phyloP scores from a whole-genome alignment of 2,113 vertebrate species.

The Psettodes erumei region DNA sequence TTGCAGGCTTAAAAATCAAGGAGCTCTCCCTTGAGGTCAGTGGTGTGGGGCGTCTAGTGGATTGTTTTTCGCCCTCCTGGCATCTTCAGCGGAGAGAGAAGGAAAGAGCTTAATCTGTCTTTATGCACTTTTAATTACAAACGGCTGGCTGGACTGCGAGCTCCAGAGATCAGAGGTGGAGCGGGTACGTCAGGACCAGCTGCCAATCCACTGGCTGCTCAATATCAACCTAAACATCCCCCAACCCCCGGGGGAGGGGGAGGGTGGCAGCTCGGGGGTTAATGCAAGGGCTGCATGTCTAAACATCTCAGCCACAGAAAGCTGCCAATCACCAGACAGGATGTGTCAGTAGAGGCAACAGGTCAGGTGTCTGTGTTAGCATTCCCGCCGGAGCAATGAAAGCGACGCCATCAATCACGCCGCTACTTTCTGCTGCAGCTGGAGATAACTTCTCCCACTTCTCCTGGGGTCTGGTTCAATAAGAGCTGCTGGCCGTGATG shows the following conservation, averaged over 20 bases:
- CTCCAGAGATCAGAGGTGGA: slow-evolving; percentile 69
- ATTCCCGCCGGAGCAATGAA: slow-evolving; percentile 44
- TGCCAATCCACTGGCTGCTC: slow-evolving; percentile 57
- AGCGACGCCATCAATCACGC: slow-evolving; percentile 61
- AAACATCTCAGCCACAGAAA: slow-evolving; percentile 59
- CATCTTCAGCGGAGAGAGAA: slow-evolving; percentile 35
- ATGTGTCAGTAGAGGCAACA: slow-evolving; percentile 41
- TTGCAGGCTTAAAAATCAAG: slow-evolving; percentile 21
- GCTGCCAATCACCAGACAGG: slow-evolving; percentile 64
- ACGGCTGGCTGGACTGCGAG: slow-evolving; percentile 50
- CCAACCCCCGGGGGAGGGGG: slow-evolving; percentile 19
- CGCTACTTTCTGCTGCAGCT: slow-evolving; percentile 18
- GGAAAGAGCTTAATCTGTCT: slow-evolving; percentile 59
- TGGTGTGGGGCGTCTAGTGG: slow-evolving; percentile 12
- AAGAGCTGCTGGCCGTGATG: slow-evolving; percentile 30
- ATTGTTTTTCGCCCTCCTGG: slow-evolving; percentile 31
- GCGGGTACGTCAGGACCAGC: slow-evolving; percentile 49
- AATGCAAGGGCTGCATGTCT: slow-evolving; percentile 51
- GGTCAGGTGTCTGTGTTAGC: slow-evolving; percentile 52
- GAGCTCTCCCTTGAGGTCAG: background rate
- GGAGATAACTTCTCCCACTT: slow-evolving; percentile 38
- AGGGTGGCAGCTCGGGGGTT: slow-evolving; percentile 26
- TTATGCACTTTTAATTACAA: slow-evolving; percentile 75
- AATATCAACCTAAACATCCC: slow-evolving; percentile 68
- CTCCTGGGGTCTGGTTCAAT: slow-evolving; percentile 49